Evolutionary conservation across 2,888 invertebrate species (phyloP), one percentile per base, ranked within the genome.

Genomic region (Andricus curvator): DNA sequence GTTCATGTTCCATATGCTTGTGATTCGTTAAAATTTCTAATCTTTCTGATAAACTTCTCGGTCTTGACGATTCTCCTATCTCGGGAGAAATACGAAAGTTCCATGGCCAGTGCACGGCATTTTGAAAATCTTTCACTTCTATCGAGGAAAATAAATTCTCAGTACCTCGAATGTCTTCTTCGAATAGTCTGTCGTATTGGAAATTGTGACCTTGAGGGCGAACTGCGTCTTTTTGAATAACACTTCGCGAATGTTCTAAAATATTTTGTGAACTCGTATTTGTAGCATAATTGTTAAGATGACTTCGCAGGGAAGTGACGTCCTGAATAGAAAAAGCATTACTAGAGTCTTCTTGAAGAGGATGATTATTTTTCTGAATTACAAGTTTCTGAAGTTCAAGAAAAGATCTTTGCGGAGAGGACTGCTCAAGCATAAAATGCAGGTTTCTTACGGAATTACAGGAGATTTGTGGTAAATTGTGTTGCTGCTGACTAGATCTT

Each of bases 11-110:
- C 15, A 85, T 84, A 22, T 91, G 90, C 74, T 88, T 91, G 65
- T 91, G 95, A 37, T 94, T 94, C 4, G 94, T 94, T 17, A 96
- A 92, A 48, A 95, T 94, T 80, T 95, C 94, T 77, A 96, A 92
- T 22, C 95, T 94, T 82, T 95, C 94, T 0, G 95, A 94, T 20
- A 96, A 90, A 86, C 94, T 94, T 29, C 95, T 95, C 0, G 94
- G 93, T 76, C 93, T 93, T 1, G 94, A 94, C 1, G 94, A 92
- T 6, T 93, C 91, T 29, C 87, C 89, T 5, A 84, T 81, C 37
- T 91, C 88, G 11, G 84, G 84, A n/a, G 79, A 84, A n/a, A 81
- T 77, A 78, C 86, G 84, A 65, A 83, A 85, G 82, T 88, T 87
- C 86, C 87, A 86, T n/a, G 84, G 85, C 56, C 80, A 86, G 9